Evolutionary conservation across 2,888 invertebrate species (phyloP).

Genomic region (Oxystoma pomonae): DNA sequence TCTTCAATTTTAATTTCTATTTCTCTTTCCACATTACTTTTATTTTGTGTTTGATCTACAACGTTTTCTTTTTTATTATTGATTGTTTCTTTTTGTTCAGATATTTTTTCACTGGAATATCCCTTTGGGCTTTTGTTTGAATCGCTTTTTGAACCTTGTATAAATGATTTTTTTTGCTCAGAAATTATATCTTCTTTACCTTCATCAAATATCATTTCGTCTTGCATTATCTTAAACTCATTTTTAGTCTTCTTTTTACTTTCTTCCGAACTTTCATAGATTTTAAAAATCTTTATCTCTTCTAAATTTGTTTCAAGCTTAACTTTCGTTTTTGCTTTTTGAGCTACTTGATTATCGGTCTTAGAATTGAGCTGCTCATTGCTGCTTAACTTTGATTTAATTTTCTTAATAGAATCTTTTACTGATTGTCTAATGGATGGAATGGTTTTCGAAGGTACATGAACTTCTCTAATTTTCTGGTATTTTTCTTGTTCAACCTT

Average conservation of each 20-base stretch:
- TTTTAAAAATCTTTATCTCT: not conserved
- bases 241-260: not conserved
- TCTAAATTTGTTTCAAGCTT: not conserved
- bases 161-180: not conserved
- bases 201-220: too few relatives aligned
- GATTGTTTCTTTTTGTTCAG: not conserved
- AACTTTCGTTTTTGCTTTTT: too few relatives aligned
- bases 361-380: conserved; percentile 2
- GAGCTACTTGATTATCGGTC: not conserved
- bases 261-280: conserved; percentile 5
- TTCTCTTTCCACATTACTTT: conserved; percentile 1
- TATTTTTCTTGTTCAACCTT: not conserved
- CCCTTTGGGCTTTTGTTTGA: too few relatives aligned
- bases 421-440: not conserved
- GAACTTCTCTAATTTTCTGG: not conserved
- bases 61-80: conserved; percentile 1
- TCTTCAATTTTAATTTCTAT: conserved; percentile 11
- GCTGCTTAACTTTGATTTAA: not conserved
- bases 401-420: not conserved
- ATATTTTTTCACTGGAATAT: too few relatives aligned
- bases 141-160: not conserved
- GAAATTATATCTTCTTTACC: not conserved
- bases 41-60: not conserved
- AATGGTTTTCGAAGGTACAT: not conserved
- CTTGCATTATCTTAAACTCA: not conserved